These are phyloP conservation scores for Clupea harengus DNA, from an alignment of 2,113 vertebrate species.

Conservation along the genomic window DNA sequence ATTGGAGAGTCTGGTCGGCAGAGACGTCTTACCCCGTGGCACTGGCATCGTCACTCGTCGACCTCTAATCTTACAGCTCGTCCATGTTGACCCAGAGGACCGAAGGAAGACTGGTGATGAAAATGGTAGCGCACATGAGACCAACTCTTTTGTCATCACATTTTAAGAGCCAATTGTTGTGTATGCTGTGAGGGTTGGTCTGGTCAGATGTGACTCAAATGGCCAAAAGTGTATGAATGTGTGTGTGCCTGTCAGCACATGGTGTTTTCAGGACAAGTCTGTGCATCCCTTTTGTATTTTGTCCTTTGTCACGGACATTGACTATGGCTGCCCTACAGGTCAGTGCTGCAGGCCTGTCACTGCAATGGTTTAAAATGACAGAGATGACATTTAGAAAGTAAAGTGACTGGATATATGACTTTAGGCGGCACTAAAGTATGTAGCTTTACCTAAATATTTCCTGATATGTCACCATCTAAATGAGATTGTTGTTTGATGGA, in stretches of 20 bases:
- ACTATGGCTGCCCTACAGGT: background rate
- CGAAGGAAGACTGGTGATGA: slow-evolving; percentile 88
- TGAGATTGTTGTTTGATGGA: background rate
- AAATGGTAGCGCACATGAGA: slow-evolving; percentile 75
- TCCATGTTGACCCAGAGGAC: slow-evolving; percentile 88
- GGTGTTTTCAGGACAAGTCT: background rate
- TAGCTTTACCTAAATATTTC: background rate
- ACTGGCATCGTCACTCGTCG: slow-evolving; percentile 95
- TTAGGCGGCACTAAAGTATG: background rate
- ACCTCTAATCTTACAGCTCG: slow-evolving; percentile 94
- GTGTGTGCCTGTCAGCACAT: background rate
- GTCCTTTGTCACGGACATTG: background rate
- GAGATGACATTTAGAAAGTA: no score
- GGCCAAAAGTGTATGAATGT: background rate
- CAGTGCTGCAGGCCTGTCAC: background rate
- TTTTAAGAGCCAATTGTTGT: background rate
- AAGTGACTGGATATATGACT: no score
- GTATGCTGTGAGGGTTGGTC: background rate
- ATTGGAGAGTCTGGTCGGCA: slow-evolving; percentile 92
- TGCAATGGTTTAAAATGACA: background rate
- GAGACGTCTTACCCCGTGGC: slow-evolving; percentile 91
- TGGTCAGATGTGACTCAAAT: background rate
- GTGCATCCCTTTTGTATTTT: background rate
- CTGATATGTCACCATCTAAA: background rate
- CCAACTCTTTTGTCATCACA: background rate